Evolutionary conservation across 2,113 vertebrate genomes (phyloP).

Genomic region (Nothoprocta pentlandii): DNA sequence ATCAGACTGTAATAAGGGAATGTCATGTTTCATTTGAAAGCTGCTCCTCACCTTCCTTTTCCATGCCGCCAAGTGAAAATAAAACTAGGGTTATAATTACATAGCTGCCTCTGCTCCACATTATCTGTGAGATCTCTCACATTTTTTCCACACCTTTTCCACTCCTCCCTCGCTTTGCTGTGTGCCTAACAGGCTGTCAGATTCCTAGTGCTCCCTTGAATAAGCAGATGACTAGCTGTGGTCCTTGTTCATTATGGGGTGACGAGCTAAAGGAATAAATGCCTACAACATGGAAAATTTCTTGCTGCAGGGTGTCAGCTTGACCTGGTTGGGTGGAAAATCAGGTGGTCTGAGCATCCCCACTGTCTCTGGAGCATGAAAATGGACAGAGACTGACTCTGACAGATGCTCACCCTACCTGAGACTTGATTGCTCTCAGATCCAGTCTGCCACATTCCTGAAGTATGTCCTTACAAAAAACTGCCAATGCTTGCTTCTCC

Average conservation of each 20-base stretch:
- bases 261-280: constrained; percentile 61
- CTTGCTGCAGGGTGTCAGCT: not conserved
- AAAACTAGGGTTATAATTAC: constrained; percentile 71
- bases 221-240: constrained; percentile 44
- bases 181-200: constrained; percentile 55
- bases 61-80: constrained; percentile 71
- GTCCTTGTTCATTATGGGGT: constrained; percentile 57
- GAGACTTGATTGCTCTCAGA: not conserved
- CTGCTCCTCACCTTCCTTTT: constrained; percentile 69
- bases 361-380: not conserved
- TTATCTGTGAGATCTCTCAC: constrained; percentile 64
- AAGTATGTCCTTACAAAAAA: not conserved
- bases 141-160: constrained; percentile 64
- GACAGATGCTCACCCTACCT: constrained; percentile 24
- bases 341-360: constrained; percentile 22
- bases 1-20: constrained; percentile 76
- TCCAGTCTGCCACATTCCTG: not conserved
- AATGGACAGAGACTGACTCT: constrained; percentile 50
- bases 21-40: constrained; percentile 78
- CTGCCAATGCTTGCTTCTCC: not conserved
- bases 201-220: not conserved
- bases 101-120: constrained; percentile 63
- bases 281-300: constrained; percentile 8
- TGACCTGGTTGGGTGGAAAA: constrained; percentile 49
- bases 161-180: not conserved